phyloP scores from a whole-genome alignment of 2,797 vertebrate species.

The Masticophis lateralis region DNA sequence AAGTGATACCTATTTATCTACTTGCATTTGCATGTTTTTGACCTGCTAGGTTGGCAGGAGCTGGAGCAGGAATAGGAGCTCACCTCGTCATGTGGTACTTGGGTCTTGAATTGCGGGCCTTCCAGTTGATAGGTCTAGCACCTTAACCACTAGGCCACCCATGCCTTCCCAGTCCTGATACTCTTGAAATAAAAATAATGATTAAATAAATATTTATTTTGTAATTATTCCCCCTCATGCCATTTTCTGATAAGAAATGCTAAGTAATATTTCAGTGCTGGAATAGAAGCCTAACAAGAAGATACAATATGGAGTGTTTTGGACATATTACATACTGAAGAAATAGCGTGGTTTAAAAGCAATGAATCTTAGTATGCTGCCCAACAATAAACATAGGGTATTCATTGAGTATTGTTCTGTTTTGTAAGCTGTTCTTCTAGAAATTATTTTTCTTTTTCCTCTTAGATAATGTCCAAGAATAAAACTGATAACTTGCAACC shows the following conservation, averaged over 20 bases:
- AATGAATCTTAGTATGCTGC: not conserved
- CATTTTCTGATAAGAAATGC: not conserved
- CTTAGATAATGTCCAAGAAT: conserved; percentile 20
- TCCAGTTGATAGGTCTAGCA: not conserved
- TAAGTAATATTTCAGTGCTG: not conserved
- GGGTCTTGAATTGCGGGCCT: not conserved
- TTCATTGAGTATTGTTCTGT: not conserved
- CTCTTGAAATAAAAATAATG: not conserved
- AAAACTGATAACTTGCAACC: conserved; percentile 18
- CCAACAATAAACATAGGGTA: not conserved
- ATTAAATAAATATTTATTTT: not conserved
- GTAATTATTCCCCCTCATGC: not conserved
- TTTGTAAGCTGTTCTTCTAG: conserved; percentile 24
- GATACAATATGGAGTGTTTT: not conserved
- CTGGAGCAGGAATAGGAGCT: not conserved
- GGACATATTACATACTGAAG: not conserved
- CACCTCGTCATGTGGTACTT: not conserved
- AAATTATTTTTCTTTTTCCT: conserved; percentile 22
- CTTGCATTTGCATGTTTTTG: not conserved
- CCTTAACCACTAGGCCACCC: not conserved
- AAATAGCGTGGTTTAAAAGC: not conserved
- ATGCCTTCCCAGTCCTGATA: not conserved
- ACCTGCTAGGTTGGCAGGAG: not conserved
- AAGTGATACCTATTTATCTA: not conserved
- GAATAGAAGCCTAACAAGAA: not conserved